phyloP scores from a whole-genome alignment of 1,140 invertebrate genomes.

The Eciton burchellii region DNA sequence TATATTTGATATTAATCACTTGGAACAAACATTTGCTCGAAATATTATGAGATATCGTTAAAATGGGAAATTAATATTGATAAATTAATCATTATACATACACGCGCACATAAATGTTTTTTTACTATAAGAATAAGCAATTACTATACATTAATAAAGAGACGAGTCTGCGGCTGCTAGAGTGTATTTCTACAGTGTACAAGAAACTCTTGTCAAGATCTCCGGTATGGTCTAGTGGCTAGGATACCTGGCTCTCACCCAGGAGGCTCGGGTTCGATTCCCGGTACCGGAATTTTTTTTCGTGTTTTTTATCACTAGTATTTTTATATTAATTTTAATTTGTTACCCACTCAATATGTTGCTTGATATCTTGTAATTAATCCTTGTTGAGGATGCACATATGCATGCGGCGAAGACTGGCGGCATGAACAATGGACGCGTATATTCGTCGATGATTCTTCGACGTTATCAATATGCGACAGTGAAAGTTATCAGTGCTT shows the following conservation, averaged over 20 bases:
- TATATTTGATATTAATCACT: not conserved
- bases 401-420: too few relatives aligned
- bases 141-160: not conserved
- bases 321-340: conserved; percentile 1
- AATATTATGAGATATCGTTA: not conserved
- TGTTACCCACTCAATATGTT: too few relatives aligned
- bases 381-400: too few relatives aligned
- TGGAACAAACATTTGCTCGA: too few relatives aligned
- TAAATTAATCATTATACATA: not conserved
- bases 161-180: too few relatives aligned
- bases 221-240: conserved; percentile 81
- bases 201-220: not conserved
- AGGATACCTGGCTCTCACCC: conserved; percentile 80
- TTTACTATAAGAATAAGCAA: not conserved
- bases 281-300: conserved; percentile 74
- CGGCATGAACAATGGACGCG: too few relatives aligned
- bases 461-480: too few relatives aligned
- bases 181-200: not conserved
- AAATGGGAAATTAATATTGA: too few relatives aligned
- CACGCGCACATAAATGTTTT: conserved; percentile 10
- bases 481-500: too few relatives aligned
- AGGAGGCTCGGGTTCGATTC: conserved; percentile 80
- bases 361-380: too few relatives aligned
- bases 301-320: not conserved
- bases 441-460: too few relatives aligned